Percentiles rank a stretch among this genome's conserved stretches.
These are phyloP conservation scores for Petrolisthes manimaculis DNA, from an alignment of 2,888 invertebrate species.

Conservation along the genomic window DNA sequence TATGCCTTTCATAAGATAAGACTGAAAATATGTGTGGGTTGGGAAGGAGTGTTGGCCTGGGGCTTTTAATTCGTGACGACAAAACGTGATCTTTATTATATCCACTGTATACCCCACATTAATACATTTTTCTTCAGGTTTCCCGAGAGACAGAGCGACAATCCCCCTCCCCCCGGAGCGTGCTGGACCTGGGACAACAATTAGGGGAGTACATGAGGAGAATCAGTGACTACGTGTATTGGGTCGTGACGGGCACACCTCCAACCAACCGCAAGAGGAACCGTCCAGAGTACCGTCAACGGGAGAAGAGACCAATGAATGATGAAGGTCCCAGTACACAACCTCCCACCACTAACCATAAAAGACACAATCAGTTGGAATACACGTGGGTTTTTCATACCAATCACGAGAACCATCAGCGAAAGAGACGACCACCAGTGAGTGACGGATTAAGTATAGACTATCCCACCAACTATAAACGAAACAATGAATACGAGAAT, in stretches of 20 bases:
- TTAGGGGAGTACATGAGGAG: conserved; percentile 39
- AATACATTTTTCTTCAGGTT: background rate
- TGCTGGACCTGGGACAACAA: conserved; percentile 28
- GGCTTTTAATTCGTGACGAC: too few species aligned
- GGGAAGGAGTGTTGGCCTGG: too few species aligned
- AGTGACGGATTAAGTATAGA: too few species aligned
- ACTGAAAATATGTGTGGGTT: too few species aligned
- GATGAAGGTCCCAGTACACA: background rate
- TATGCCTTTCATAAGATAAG: too few species aligned
- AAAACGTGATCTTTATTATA: too few species aligned
- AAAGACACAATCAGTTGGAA: background rate
- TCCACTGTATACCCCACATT: too few species aligned
- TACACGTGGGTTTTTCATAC: background rate
- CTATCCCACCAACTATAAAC: too few species aligned
- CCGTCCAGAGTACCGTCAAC: background rate
- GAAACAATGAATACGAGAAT: too few species aligned
- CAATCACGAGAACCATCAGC: too few species aligned
- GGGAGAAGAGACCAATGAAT: background rate
- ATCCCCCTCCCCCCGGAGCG: background rate
- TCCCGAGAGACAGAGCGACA: background rate
- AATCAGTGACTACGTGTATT: conserved; percentile 43
- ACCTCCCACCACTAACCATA: background rate
- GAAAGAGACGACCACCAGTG: too few species aligned
- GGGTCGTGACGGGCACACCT: conserved; percentile 33
- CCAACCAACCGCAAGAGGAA: conserved; percentile 28